Base-by-base conservation (phyloP, 2,113 vertebrate genomes). In the Eubucco bourcierii region DNA sequence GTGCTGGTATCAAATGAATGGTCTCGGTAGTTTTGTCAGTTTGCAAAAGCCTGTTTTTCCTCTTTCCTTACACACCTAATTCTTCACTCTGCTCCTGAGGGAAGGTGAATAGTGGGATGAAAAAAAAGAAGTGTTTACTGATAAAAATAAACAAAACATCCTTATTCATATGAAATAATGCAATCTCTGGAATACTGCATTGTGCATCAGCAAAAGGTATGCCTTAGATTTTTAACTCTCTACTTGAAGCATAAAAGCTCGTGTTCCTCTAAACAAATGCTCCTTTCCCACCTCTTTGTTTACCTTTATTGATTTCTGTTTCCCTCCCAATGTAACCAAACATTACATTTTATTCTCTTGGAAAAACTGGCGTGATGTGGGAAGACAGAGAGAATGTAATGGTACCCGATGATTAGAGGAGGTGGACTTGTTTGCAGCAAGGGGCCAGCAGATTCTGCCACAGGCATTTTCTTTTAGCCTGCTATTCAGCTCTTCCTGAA, bases 71-170 rank as follows among this genome's bases (percentile, higher is more conserved):
- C 79, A 87, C 72, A 61, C 59, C 74, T 94, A 81, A 87, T 94
- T 95, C 80, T 91, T 76, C 55, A 65, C 23, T 94, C n/a, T 84
- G 31, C 60, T 95, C 91, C 85, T 88, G 91, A 84, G 82, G 60
- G 95, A 92, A 93, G 72, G 86, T 95, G 80, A 88, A 90, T 52
- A 89, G 78, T 34, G 72, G 89, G 95, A 84, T 90, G 84, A 95
- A 93, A 91, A 91, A 24, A 24, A 95, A 93, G 86, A 96, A 83
- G 61, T 94, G 84, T 97, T 97, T 97, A 95, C 66, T 90, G 78
- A 85, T 93, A 93, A 93, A 94, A 96, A 87, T 92, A 96, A 97
- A 96, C 84, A 91, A 97, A 97, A 86, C 56, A 90, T 71, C 95
- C 34, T 97, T 96, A 97, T 94, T 97, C 93, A 75, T 90, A 86